These are phyloP conservation scores for Agonum fuliginosum DNA, from an alignment of 2,888 invertebrate species.

Conservation along the genomic window DNA sequence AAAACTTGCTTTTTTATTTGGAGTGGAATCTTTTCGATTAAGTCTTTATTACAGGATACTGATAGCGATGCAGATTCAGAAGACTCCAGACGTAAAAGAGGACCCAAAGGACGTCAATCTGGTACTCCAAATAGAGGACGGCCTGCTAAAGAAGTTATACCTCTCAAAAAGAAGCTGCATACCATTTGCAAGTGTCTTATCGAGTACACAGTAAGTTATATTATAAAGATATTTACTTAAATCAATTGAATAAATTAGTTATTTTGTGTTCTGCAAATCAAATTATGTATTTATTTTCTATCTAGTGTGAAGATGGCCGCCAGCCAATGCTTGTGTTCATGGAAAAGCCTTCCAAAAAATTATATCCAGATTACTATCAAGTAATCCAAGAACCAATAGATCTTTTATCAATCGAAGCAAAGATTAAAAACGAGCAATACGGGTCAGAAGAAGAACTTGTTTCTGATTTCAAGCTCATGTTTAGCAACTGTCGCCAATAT, in stretches of 20 bases:
- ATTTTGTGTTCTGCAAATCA: no score
- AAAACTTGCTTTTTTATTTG: no score
- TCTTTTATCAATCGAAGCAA: constrained; percentile 93
- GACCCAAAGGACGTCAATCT: constrained; percentile 67
- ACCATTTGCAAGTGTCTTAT: constrained; percentile 85
- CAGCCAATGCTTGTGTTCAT: constrained; percentile 94
- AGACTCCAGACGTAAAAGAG: constrained; percentile 68
- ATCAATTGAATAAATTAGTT: no score
- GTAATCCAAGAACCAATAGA: constrained; percentile 96
- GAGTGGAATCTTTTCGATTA: neutral
- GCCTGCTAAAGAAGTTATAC: constrained; percentile 73
- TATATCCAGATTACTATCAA: constrained; percentile 96
- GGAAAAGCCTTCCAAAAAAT: constrained; percentile 96
- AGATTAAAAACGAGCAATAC: constrained; percentile 91
- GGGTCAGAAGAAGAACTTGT: constrained; percentile 89
- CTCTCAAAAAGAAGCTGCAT: constrained; percentile 87
- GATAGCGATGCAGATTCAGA: constrained; percentile 74
- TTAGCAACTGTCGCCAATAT: constrained; percentile 96
- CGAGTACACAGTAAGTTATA: constrained; percentile 77
- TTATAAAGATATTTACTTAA: neutral
- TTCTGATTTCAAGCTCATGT: constrained; percentile 94
- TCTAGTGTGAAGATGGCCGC: constrained; percentile 83
- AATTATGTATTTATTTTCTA: neutral
- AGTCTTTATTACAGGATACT: constrained; percentile 70
- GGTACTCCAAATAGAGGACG: constrained; percentile 64